phyloP scores from a whole-genome alignment of 2,888 invertebrate species.

The Dolomedes plantarius region DNA sequence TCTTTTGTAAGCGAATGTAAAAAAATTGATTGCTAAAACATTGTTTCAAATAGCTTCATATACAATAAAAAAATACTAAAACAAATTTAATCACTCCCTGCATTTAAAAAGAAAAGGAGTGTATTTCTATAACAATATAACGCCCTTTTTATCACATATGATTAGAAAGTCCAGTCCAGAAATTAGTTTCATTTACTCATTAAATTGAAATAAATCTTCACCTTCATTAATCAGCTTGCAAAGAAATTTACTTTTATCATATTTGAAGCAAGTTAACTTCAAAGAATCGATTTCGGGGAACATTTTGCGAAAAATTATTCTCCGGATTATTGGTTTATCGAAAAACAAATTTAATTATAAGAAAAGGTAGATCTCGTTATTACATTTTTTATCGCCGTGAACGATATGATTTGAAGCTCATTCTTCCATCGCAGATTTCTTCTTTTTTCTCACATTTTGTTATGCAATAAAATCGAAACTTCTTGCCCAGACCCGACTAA shows the following conservation, averaged over 20 bases:
- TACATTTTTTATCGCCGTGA: slow-evolving; percentile 30
- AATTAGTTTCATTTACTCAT: slow-evolving; percentile 3
- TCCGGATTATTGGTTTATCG: slow-evolving; percentile 66
- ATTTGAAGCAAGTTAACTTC: slow-evolving; percentile 18
- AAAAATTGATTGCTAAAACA: too few species aligned
- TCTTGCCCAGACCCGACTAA: slow-evolving; percentile 40
- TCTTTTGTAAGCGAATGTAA: too few species aligned
- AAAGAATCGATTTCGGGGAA: slow-evolving; percentile 40
- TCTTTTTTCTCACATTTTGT: slow-evolving; percentile 1
- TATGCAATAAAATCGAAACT: slow-evolving; percentile 56
- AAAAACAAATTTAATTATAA: slow-evolving; percentile 71
- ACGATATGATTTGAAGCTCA: slow-evolving; percentile 28
- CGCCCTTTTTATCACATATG: neutral
- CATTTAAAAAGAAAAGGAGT: too few species aligned
- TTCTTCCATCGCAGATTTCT: slow-evolving; percentile 15
- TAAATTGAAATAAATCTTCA: slow-evolving; percentile 17
- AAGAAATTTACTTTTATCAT: slow-evolving; percentile 28
- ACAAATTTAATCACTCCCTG: too few species aligned
- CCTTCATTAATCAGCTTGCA: slow-evolving; percentile 35
- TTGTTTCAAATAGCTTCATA: too few species aligned
- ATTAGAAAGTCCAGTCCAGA: neutral
- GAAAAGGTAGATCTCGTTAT: slow-evolving; percentile 32
- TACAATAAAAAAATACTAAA: too few species aligned
- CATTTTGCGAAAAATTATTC: slow-evolving; percentile 41
- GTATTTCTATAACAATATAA: too few species aligned